These are phyloP conservation scores for Orgyia antiqua DNA, from an alignment of 2,888 invertebrate genomes.

Conservation along the genomic window DNA sequence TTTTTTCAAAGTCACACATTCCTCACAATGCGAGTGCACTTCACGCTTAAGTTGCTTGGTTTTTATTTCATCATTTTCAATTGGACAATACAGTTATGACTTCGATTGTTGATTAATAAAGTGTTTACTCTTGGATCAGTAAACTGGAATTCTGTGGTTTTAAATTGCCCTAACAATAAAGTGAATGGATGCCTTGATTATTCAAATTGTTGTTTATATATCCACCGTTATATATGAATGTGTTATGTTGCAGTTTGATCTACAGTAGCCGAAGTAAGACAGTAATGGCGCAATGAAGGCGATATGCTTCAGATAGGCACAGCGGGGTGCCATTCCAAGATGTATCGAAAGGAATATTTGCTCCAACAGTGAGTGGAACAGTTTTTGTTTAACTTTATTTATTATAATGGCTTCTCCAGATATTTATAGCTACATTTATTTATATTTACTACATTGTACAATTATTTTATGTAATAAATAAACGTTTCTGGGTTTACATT, in stretches of 20 bases:
- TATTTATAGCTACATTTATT: constrained; percentile 22
- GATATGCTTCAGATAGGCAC: constrained; percentile 55
- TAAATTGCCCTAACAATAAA: neutral
- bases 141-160: no score
- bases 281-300: constrained; percentile 57
- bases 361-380: constrained; percentile 27
- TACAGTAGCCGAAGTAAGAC: constrained; percentile 55
- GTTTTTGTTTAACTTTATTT: constrained; percentile 42
- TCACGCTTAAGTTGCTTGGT: no score
- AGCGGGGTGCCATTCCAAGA: constrained; percentile 44
- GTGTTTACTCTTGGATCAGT: no score
- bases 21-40: no score
- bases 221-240: constrained; percentile 40
- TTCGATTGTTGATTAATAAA: no score
- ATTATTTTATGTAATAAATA: constrained; percentile 18
- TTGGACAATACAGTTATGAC: no score
- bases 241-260: constrained; percentile 55
- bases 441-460: constrained; percentile 13
- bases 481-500: no score
- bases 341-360: constrained; percentile 36
- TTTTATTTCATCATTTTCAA: no score
- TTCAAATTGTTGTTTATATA: constrained; percentile 28
- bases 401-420: constrained; percentile 31
- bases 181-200: constrained; percentile 10
- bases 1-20: no score